Base-by-base conservation (phyloP, 2,797 vertebrate species). In the Trematomus bernacchii region DNA sequence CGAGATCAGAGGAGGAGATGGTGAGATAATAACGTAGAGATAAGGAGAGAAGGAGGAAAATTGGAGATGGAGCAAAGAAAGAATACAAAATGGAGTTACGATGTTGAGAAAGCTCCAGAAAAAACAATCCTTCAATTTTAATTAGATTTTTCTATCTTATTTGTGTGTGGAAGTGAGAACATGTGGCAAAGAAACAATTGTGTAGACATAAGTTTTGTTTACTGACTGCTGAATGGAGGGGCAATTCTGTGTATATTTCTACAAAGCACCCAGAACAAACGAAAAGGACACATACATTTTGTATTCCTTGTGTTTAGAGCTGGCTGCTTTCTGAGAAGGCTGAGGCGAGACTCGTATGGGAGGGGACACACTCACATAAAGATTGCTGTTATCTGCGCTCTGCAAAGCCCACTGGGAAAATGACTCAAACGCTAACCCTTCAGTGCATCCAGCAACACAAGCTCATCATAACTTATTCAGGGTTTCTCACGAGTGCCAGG, bases 251-350 rank as follows among this genome's bases (percentile, higher is more conserved):
- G 53, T 15, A 67, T 74, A 75, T 76, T 46, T 80, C 67, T 73
- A 50, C 10, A 55, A 76, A 72, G 79, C 69, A 61, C 58, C 57
- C 69, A 58, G 47, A 87, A 76, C 61, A 85, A 90, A 89, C 57
- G 69, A 86, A 77, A 37, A 79, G 62, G 21, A 83, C 84, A 69
- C 79, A 82, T 83, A 74, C 83, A 87, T 86, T 76, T 87, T 86
- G 85, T 61, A 81, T 79, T 73, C 57, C 52, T 67, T 71, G 68
- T 72, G 75, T 88, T 89, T 27, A 44, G 65, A 82, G 16, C 48
- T 6, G 23, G 8, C 50, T 58, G 60, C 59, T 54, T 59, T 71
- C 37, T 63, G 53, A 68, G 75, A 64, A 73, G 33, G 59, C 71
- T 10, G 27, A 73, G 66, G 58, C 3, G 30, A 70, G 75, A 65